Percentiles rank a stretch among this genome's conserved stretches.
Evolutionary conservation across 2,113 vertebrate genomes (phyloP).

Genomic region (Cyrtonyx montezumae): DNA sequence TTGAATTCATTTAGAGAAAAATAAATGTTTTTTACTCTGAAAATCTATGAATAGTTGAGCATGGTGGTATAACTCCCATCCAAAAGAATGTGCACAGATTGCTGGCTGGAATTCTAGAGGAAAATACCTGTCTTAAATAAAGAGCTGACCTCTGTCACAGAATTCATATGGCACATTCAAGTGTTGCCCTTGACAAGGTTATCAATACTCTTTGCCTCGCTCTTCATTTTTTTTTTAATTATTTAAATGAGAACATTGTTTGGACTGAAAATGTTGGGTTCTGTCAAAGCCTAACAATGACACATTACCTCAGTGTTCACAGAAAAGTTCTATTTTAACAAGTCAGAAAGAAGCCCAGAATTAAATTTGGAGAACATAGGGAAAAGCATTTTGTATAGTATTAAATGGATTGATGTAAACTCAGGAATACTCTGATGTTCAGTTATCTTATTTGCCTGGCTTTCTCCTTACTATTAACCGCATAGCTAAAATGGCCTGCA

Average conservation of each 20-base stretch:
- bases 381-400: neutral
- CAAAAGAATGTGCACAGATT: accelerated
- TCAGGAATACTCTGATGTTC: neutral
- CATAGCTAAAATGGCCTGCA: neutral
- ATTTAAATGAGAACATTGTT: neutral
- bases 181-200: too few species aligned
- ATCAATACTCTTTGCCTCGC: too few species aligned
- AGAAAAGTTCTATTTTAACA: neutral
- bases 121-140: neutral
- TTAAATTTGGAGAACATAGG: neutral
- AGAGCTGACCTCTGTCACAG: neutral
- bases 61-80: neutral
- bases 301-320: neutral
- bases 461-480: neutral
- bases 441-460: neutral
- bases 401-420: neutral
- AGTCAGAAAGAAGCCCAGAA: neutral
- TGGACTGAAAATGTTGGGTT: neutral
- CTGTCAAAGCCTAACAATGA: neutral
- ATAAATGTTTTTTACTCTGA: neutral
- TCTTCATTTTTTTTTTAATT: too few species aligned
- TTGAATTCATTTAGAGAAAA: neutral
- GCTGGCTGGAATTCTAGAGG: neutral
- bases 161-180: too few species aligned
- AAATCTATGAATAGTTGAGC: neutral